Evolutionary conservation across 2,888 invertebrate genomes (phyloP), one percentile per base, ranked within the genome.

Genomic region (Galerucella pusilla): DNA sequence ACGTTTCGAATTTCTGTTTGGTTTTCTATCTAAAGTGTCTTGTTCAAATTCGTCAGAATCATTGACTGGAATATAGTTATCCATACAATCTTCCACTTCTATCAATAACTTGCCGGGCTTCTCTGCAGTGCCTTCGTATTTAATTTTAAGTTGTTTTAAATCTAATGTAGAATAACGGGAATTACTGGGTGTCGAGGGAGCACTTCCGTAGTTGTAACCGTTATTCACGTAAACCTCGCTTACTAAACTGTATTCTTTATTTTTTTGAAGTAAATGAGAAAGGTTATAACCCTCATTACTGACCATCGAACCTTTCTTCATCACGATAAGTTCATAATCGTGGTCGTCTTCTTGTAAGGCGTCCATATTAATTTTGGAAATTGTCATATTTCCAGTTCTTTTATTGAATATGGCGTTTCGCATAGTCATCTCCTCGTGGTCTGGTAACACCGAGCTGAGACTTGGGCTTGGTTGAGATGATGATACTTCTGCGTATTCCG

Each of bases 41-140:
- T 96, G 95, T 85, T 96, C 96, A 82, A 95, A 96, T 71, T 92
- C 93, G 81, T 94, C 94, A 2, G 94, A 94, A 83, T 96, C 96
- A 73, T 94, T 91, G 67, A 94, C 92, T 83, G 91, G 91, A 9
- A 93, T 91, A 79, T 93, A 93, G 83, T 94, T 93, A 81, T 93
- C 93, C 0, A 94, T 93, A 25, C 94, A 92, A 85, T 95, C 95
- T 84, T 94, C 93, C 0, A 96, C 94, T 88, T 95, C 94, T 76
- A 96, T 96, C 46, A 95, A 93, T 83, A 96, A 89, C 82, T 94
- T 94, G 9, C 95, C 95, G 0, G 94, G 94, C 77, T 93, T 93
- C 81, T 91, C 89, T 74, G 88, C 89, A 0, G 88, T 86, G 64
- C 90, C 85, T 71, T 90, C 91, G 81, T 92, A 91, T 65, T 88